Percentiles rank a stretch among this genome's conserved stretches.
These are phyloP conservation scores for Trachelus tabidus DNA, from an alignment of 2,888 invertebrate genomes.

Conservation along the genomic window DNA sequence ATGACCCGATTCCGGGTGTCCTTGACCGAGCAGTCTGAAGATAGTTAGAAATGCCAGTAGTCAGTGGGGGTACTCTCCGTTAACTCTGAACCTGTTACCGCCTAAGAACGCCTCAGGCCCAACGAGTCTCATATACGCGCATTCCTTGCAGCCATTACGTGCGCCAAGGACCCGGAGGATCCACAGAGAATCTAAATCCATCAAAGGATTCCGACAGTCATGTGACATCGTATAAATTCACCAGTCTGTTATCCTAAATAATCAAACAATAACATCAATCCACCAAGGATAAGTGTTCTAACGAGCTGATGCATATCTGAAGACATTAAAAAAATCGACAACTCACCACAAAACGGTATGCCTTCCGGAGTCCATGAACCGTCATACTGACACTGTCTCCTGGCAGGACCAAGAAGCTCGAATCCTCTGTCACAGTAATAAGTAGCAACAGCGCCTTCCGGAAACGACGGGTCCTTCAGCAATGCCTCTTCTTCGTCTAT, in stretches of 20 bases:
- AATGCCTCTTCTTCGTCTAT: slow-evolving; percentile 61
- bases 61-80: slow-evolving; percentile 32
- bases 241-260: background rate
- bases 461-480: slow-evolving; percentile 69
- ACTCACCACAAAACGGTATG: slow-evolving; percentile 94
- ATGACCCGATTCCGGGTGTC: slow-evolving; percentile 59
- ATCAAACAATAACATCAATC: background rate
- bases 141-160: background rate
- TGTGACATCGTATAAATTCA: background rate
- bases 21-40: slow-evolving; percentile 46
- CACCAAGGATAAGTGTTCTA: background rate
- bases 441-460: slow-evolving; percentile 77
- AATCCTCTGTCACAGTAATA: slow-evolving; percentile 91
- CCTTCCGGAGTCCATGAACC: slow-evolving; percentile 90
- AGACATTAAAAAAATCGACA: background rate
- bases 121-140: slow-evolving; percentile 24
- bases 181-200: background rate
- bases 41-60: slow-evolving; percentile 20
- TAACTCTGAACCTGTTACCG: slow-evolving; percentile 39
- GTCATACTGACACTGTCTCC: slow-evolving; percentile 78
- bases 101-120: slow-evolving; percentile 44
- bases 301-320: background rate
- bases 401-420: slow-evolving; percentile 88
- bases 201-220: background rate
- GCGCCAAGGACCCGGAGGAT: background rate